Percentiles rank a stretch among this genome's conserved stretches.
Evolutionary conservation across 2,888 invertebrate species (phyloP).

Genomic region (Archips crataeganus): DNA sequence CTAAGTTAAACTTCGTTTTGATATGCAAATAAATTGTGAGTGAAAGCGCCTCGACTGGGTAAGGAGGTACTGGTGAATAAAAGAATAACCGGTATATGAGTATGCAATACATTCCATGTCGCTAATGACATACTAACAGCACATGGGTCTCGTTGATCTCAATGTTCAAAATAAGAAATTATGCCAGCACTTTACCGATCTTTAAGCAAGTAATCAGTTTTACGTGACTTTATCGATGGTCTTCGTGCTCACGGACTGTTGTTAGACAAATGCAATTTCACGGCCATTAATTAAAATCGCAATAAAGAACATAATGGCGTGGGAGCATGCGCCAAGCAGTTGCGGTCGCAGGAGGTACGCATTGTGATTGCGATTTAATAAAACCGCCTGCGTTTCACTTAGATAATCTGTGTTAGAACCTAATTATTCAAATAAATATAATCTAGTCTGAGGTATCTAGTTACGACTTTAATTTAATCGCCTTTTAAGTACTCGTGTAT

Average conservation of each 20-base stretch:
- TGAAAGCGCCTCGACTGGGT: slow-evolving; percentile 58
- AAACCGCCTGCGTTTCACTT: not conserved
- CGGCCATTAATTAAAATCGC: not conserved
- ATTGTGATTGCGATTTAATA: not conserved
- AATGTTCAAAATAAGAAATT: slow-evolving; percentile 14
- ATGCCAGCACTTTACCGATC: not conserved
- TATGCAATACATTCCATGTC: slow-evolving; percentile 46
- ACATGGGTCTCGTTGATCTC: slow-evolving; percentile 42
- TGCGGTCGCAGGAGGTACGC: not conserved
- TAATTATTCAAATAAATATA: no score
- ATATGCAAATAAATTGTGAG: slow-evolving; percentile 58
- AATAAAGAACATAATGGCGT: not conserved
- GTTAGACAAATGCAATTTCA: not conserved
- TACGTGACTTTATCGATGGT: not conserved
- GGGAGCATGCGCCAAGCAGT: not conserved
- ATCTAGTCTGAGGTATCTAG: no score
- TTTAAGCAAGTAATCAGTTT: not conserved
- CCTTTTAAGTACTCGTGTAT: no score
- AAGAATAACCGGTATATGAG: slow-evolving; percentile 56
- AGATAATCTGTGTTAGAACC: no score
- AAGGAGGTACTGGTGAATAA: slow-evolving; percentile 54
- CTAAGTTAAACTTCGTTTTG: slow-evolving; percentile 37
- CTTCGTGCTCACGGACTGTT: not conserved
- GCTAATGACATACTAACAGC: slow-evolving; percentile 52
- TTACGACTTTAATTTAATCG: no score